A percentile compares a stretch with the other conserved stretches of the same genome.
These are phyloP conservation scores for Leuctra nigra DNA, from an alignment of 2,888 invertebrate species.

Conservation along the genomic window DNA sequence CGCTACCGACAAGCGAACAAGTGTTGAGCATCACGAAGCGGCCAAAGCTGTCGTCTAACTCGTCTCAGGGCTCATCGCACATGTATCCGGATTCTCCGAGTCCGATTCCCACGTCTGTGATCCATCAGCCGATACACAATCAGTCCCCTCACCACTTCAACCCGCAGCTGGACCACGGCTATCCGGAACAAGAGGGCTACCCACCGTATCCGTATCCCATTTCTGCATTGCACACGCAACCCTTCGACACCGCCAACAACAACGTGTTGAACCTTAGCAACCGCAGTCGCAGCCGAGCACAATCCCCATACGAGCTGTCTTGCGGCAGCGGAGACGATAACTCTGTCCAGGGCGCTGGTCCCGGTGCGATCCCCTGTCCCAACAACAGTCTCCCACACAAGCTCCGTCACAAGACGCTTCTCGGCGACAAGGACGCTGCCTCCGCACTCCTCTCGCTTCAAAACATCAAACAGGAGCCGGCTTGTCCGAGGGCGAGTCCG, in stretches of 20 bases:
- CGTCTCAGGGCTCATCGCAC: constrained; percentile 35
- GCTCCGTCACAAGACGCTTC: constrained; percentile 82
- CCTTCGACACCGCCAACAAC: constrained; percentile 32
- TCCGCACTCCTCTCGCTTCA: constrained; percentile 72
- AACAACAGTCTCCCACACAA: constrained; percentile 83
- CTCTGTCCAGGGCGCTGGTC: constrained; percentile 37
- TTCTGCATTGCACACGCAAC: constrained; percentile 42
- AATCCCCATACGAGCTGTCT: constrained; percentile 75
- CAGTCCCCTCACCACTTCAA: constrained; percentile 34
- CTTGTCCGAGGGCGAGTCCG: constrained; percentile 62
- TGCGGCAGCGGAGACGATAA: constrained; percentile 62
- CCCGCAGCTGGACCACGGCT: constrained; percentile 38
- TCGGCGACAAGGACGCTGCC: constrained; percentile 81
- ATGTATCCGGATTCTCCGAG: constrained; percentile 49
- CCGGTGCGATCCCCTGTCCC: constrained; percentile 33
- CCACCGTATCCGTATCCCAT: constrained; percentile 29
- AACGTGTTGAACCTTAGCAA: constrained; percentile 43
- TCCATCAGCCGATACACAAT: constrained; percentile 49
- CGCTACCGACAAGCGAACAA: constrained; percentile 76
- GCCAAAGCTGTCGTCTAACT: constrained; percentile 41
- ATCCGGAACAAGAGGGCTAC: constrained; percentile 45
- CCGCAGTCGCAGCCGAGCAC: constrained; percentile 40
- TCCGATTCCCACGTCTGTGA: constrained; percentile 51
- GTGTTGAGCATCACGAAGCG: constrained; percentile 78
- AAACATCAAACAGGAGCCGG: constrained; percentile 81